These are phyloP conservation scores for Drosophila algonquin DNA, from an alignment of 2,888 invertebrate genomes.

Conservation along the genomic window DNA sequence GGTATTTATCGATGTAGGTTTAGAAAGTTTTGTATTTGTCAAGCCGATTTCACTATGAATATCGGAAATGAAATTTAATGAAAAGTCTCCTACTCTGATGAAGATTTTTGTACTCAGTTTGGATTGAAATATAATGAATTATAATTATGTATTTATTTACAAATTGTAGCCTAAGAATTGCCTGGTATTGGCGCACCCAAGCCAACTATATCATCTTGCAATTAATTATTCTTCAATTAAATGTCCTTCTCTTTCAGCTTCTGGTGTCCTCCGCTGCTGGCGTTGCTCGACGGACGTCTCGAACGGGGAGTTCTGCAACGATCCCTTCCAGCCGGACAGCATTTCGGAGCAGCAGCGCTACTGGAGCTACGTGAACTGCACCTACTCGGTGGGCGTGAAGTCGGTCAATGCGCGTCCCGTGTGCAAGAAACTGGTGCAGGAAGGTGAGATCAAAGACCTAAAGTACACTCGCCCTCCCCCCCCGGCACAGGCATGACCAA, in stretches of 20 bases:
- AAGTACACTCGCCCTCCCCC: neutral
- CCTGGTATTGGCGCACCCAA: no score
- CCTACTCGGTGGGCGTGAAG: conserved; percentile 84
- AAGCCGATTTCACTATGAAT: no score
- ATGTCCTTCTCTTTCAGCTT: conserved; percentile 82
- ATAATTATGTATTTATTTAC: no score
- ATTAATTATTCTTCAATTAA: neutral
- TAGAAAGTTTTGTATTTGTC: no score
- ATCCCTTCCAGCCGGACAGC: conserved; percentile 87
- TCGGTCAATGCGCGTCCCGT: conserved; percentile 86
- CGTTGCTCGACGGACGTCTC: conserved; percentile 89
- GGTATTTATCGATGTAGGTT: no score
- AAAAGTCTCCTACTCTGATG: no score
- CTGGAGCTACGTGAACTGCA: conserved; percentile 84
- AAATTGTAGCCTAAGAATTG: no score
- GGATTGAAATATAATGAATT: no score
- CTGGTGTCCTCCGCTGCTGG: conserved; percentile 89
- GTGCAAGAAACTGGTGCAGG: conserved; percentile 91
- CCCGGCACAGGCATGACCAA: conserved; percentile 33
- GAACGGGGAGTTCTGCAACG: conserved; percentile 88
- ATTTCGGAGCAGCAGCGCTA: conserved; percentile 84
- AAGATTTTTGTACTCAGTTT: no score
- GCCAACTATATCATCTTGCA: neutral
- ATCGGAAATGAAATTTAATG: no score
- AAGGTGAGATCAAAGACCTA: conserved; percentile 85